Conservation (phyloP, 2,113 vertebrate species). For the Dascyllus trimaculatus region DNA sequence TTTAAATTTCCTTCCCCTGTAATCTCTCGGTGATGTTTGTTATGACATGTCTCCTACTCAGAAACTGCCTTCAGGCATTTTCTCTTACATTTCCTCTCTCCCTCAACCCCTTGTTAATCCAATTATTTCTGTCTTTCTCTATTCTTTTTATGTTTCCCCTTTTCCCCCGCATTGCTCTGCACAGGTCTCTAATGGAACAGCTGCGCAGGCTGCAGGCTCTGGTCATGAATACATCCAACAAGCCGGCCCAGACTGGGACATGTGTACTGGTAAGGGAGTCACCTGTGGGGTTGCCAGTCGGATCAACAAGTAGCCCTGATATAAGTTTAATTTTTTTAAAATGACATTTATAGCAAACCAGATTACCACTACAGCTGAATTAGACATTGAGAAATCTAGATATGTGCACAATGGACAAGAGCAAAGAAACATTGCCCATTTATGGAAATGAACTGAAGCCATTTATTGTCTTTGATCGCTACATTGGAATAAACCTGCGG, state of each 20-base stretch:
- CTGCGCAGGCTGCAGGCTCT: conserved; percentile 91
- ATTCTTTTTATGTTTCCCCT: not conserved
- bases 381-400: conserved; percentile 7
- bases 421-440: not conserved
- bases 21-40: not conserved
- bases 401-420: conserved; percentile 5
- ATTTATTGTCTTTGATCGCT: conserved; percentile 23
- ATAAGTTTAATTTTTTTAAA: not conserved
- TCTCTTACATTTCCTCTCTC: not conserved
- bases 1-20: conserved; percentile 16
- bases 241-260: conserved; percentile 91
- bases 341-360: not conserved
- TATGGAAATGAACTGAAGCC: conserved; percentile 11
- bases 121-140: not conserved
- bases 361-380: not conserved
- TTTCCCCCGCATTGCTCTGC: not conserved
- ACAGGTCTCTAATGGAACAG: conserved; percentile 93
- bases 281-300: not conserved
- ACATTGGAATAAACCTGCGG: conserved; percentile 1
- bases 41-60: conserved; percentile 4
- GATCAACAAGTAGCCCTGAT: not conserved
- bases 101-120: conserved; percentile 11
- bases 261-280: conserved; percentile 86
- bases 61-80: conserved; percentile 3
- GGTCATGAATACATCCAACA: conserved; percentile 91